A percentile compares a stretch with the other conserved stretches of the same genome.
Evolutionary conservation across 2,797 vertebrate species (phyloP).

Genomic region (Coccyzus lansbergi): DNA sequence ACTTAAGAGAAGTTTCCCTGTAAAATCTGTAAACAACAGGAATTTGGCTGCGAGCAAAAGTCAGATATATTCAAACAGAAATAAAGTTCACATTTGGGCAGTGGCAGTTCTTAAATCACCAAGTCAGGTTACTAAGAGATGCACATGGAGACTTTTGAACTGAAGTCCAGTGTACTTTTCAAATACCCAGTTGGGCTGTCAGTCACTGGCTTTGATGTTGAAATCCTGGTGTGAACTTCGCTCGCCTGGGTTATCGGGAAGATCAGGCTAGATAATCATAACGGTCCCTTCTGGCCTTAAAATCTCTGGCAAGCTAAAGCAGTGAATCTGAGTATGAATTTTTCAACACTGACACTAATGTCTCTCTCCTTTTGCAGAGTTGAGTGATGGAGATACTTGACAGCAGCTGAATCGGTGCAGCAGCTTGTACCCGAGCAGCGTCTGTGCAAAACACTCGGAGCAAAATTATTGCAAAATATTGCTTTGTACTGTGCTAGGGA

Average conservation of each 20-base stretch:
- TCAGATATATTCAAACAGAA: not conserved
- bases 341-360: not conserved
- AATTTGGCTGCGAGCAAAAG: not conserved
- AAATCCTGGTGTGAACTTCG: not conserved
- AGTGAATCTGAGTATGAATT: not conserved
- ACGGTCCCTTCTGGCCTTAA: not conserved
- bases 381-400: not conserved
- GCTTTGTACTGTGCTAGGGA: rapidly evolving
- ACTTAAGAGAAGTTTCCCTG: not conserved
- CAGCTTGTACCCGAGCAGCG: not conserved
- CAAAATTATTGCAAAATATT: not conserved
- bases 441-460: not conserved
- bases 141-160: not conserved
- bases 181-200: not conserved
- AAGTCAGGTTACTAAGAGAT: not conserved
- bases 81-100: not conserved
- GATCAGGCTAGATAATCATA: not conserved
- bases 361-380: not conserved
- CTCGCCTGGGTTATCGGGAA: not conserved
- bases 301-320: not conserved
- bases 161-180: not conserved
- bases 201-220: conserved; percentile 7
- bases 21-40: not conserved
- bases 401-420: not conserved
- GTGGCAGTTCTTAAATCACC: not conserved